A percentile compares a stretch with the other conserved stretches of the same genome.
Conservation (phyloP, 2,888 invertebrate species). For the Cerceris ruficornis region DNA sequence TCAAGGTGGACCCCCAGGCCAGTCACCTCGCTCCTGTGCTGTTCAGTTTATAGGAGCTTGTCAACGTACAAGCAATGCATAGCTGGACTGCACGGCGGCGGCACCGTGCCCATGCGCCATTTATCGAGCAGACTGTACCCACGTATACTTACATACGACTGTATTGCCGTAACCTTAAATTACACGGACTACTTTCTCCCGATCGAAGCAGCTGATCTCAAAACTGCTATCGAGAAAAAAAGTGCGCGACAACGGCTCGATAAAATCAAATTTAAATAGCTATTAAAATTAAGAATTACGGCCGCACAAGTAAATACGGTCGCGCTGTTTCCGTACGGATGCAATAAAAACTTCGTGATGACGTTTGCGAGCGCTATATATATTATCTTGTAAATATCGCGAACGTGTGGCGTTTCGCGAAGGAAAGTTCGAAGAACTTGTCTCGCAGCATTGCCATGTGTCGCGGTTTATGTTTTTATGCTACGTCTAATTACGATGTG, state of each 20-base stretch:
- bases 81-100: no score
- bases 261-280: constrained; percentile 24
- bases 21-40: no score
- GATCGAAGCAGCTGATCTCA: neutral
- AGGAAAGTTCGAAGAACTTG: constrained; percentile 22
- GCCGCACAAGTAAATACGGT: neutral
- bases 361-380: neutral
- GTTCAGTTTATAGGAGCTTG: no score
- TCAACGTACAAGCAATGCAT: no score
- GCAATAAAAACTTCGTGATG: constrained; percentile 1
- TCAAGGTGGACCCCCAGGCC: no score
- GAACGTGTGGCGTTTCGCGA: constrained; percentile 12
- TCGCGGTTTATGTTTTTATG: neutral
- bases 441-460: neutral
- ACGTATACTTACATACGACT: neutral
- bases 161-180: constrained; percentile 1
- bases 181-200: constrained; percentile 18
- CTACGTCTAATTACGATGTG: no score
- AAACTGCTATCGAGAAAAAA: neutral
- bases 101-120: no score
- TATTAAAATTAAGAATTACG: constrained; percentile 19
- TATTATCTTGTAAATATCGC: constrained; percentile 1
- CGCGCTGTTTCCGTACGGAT: neutral
- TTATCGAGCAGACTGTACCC: neutral
- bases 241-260: constrained; percentile 12